Evolutionary conservation across 2,113 vertebrate species (phyloP).

Genomic region (Lophotis ruficrista): DNA sequence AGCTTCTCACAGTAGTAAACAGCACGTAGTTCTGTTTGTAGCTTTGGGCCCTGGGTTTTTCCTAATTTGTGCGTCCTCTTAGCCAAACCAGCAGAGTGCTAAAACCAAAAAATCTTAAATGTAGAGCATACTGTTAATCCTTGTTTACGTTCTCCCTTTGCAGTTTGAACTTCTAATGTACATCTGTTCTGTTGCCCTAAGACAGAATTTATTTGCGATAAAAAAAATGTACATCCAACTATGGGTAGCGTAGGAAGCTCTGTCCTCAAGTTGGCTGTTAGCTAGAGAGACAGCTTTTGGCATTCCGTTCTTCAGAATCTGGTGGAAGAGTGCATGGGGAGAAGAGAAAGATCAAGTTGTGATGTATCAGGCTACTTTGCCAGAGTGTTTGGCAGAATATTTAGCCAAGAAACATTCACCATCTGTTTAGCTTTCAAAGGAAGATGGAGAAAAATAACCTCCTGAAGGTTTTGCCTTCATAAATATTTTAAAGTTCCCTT

Average conservation of each 20-base stretch:
- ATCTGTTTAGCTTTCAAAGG: background rate
- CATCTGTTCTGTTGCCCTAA: background rate
- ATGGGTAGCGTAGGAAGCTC: background rate
- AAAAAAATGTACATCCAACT: background rate
- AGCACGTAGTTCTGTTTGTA: background rate
- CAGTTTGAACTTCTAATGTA: background rate
- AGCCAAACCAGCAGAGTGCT: background rate
- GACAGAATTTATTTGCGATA: background rate
- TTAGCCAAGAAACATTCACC: background rate
- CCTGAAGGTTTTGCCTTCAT: background rate
- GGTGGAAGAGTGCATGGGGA: background rate
- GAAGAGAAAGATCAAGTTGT: background rate
- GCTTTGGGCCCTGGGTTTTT: background rate
- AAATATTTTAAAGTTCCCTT: background rate
- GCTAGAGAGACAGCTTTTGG: background rate
- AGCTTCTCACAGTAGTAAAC: background rate
- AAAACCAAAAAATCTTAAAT: background rate
- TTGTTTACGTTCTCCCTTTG: background rate
- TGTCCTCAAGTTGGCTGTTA: background rate
- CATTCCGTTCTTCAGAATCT: background rate
- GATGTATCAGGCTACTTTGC: background rate
- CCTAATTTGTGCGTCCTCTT: background rate
- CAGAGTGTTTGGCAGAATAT: background rate
- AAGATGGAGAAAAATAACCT: background rate
- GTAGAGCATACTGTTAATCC: background rate